Evolutionary conservation across 1,140 invertebrate species (phyloP), one percentile per base, ranked within the genome.

Genomic region (Pseudoatta argentina): DNA sequence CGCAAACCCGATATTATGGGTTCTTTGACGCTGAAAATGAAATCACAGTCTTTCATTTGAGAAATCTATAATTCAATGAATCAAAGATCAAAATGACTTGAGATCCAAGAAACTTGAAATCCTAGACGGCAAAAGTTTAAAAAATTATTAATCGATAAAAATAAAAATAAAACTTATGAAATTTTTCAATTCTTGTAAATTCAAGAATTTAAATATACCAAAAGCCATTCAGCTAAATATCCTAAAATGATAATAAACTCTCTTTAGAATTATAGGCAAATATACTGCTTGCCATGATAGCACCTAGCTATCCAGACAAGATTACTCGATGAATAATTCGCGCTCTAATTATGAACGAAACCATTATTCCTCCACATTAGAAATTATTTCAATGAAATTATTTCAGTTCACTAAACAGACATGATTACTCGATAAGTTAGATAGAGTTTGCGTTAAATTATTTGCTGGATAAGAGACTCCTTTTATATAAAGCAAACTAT

Each of bases 31-130:
- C 10, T 83, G 59, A 61, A 24, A 51, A 55, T 30, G 39, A 73
- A 81, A 53, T 69, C 34, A 72, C 39, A 12, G 24, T 57, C 18
- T 59, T 61, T 24, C 14, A 75, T 61, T 51, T 18, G 14, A 18
- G 6, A n/a, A 73, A 75, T 81, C 51, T 59, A 55, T 81, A 71
- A 59, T 51, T 83, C 55, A 83, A 83, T 30, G 69, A 51, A 75
- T 73, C 55, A 6, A 27, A 61, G 39, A 83, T 73, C 48, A 59
- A 82, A 72, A 73, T 39, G 10, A 27, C 48, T 39, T 53, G 12
- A 30, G 16, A 64, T 48, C 34, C 18, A 27, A 14, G 14, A 67
- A 27, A 79, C 14, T n/a, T 18, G 7, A 67, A 55, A 18, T 69
- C 6, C 27, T 48, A 64, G 24, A 44, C 1, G 7, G 10, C 39